Percentiles rank a stretch among this genome's conserved stretches.
phyloP scores from a whole-genome alignment of 2,888 invertebrate species.

The Megamerina dolium region DNA sequence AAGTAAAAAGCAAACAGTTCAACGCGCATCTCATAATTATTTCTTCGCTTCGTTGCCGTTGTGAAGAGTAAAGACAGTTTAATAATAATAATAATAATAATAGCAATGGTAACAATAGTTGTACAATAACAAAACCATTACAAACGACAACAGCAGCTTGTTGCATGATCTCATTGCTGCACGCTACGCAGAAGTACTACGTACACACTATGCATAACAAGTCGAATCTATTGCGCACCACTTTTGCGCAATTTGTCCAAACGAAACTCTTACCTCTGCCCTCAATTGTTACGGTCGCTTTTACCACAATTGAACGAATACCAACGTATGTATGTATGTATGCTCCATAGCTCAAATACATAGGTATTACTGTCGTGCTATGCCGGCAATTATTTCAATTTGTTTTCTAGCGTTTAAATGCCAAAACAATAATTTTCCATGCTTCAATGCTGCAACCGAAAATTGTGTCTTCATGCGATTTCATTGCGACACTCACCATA shows the following conservation, averaged over 20 bases:
- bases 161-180: conserved; percentile 12
- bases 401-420: conserved; percentile 19
- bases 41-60: conserved; percentile 27
- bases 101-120: conserved; percentile 13
- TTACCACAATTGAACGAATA: not conserved
- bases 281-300: not conserved
- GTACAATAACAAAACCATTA: conserved; percentile 3
- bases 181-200: conserved; percentile 20
- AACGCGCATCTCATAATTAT: conserved; percentile 29
- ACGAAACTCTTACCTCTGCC: too few relatives aligned
- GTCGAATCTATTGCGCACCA: too few relatives aligned
- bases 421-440: conserved; percentile 19
- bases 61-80: conserved; percentile 28
- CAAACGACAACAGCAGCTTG: conserved; percentile 11
- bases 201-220: too few relatives aligned
- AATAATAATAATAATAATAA: conserved; percentile 18
- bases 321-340: too few relatives aligned
- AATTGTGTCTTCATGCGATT: conserved; percentile 7
- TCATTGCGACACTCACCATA: not conserved
- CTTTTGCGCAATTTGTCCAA: too few relatives aligned
- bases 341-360: too few relatives aligned
- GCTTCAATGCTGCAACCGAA: conserved; percentile 24
- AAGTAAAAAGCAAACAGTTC: conserved; percentile 23
- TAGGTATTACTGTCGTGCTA: too few relatives aligned
- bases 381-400: conserved; percentile 25